A percentile compares a stretch with the other conserved stretches of the same genome.
Evolutionary conservation across 2,113 vertebrate species (phyloP).

Genomic region (Rhea americana): DNA sequence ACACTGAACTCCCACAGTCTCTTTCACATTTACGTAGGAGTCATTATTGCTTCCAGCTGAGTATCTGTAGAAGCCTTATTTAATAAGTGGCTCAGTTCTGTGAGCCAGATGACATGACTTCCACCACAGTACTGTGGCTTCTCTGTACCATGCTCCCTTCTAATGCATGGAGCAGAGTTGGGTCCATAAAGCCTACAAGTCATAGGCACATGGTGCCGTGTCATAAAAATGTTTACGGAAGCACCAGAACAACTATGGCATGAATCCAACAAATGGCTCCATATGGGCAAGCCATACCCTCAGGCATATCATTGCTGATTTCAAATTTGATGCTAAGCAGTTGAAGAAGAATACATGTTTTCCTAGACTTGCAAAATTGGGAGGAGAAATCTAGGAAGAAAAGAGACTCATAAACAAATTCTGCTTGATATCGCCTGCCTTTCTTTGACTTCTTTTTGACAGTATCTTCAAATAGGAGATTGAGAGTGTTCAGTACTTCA

Average conservation of each 20-base stretch:
- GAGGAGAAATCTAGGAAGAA: neutral
- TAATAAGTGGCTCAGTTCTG: constrained; percentile 58
- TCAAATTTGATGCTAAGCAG: neutral
- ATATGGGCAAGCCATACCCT: neutral
- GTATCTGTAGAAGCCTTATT: constrained; percentile 63
- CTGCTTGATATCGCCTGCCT: neutral
- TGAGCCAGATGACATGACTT: constrained; percentile 55
- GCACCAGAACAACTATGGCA: neutral
- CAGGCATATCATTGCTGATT: neutral
- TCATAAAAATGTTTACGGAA: neutral
- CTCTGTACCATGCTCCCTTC: neutral
- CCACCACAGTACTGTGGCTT: neutral
- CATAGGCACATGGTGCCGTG: neutral
- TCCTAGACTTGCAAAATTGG: neutral
- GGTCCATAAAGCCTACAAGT: neutral
- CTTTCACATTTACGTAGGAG: constrained; percentile 66
- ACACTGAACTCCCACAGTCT: constrained; percentile 70
- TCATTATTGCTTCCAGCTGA: constrained; percentile 74
- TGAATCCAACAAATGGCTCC: neutral
- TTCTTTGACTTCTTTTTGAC: neutral
- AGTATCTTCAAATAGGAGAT: neutral
- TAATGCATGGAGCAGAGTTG: neutral
- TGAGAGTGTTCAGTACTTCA: neutral
- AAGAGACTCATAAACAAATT: neutral
- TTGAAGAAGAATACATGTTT: neutral